Evolutionary conservation across 2,113 vertebrate genomes (phyloP).

Genomic region (Lanius ludovicianus): DNA sequence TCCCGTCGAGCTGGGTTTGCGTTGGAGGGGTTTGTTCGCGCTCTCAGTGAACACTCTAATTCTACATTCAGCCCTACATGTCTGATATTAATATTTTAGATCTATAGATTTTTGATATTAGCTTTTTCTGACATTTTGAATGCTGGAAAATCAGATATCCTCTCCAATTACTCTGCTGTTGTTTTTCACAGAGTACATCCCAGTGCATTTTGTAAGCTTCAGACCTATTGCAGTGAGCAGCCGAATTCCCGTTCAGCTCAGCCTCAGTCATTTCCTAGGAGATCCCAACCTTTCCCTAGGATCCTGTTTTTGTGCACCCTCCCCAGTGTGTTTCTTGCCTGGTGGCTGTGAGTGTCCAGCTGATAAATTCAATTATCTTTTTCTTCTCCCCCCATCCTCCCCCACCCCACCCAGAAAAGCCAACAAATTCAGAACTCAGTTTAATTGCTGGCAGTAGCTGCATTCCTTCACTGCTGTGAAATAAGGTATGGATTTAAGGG

Average conservation of each 20-base stretch:
- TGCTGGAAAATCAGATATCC: neutral
- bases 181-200: neutral
- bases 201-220: neutral
- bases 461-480: neutral
- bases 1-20: neutral
- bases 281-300: accelerated
- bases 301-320: neutral
- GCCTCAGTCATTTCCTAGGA: neutral
- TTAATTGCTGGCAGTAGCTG: neutral
- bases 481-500: neutral
- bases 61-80: neutral
- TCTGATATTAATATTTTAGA: neutral
- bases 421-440: neutral
- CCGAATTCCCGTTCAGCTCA: neutral
- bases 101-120: neutral
- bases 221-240: accelerated
- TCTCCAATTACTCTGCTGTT: neutral
- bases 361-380: neutral
- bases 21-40: neutral
- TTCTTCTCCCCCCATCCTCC: accelerated
- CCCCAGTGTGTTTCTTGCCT: neutral
- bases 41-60: neutral
- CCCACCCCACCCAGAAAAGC: neutral
- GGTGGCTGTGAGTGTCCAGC: neutral
- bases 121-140: neutral